These are phyloP conservation scores for Holcopasites calliopsidis DNA, from an alignment of 1,140 invertebrate genomes.

Conservation along the genomic window DNA sequence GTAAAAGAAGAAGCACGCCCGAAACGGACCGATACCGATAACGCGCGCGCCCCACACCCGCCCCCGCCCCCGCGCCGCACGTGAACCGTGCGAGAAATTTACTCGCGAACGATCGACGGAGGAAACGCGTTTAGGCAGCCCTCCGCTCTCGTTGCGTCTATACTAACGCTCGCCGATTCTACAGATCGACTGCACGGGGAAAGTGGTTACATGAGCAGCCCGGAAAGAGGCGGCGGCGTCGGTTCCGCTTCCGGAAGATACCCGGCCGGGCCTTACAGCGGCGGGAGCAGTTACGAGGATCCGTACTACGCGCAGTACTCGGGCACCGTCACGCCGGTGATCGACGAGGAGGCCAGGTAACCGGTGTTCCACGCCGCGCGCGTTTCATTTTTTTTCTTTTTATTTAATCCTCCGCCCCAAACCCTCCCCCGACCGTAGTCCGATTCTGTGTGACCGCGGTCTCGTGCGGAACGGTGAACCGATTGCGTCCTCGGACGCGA, in stretches of 20 bases:
- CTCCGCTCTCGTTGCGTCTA: neutral
- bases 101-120: no score
- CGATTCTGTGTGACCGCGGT: neutral
- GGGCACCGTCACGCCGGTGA: slow-evolving; percentile 90
- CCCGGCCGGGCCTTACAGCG: slow-evolving; percentile 77
- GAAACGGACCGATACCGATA: no score
- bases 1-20: no score
- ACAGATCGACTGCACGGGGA: slow-evolving; percentile 83
- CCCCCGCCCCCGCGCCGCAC: no score
- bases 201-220: slow-evolving; percentile 91
- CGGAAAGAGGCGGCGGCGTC: slow-evolving; percentile 84
- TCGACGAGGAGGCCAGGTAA: slow-evolving; percentile 94
- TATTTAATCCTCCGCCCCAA: no score
- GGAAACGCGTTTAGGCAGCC: no score
- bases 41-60: no score
- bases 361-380: slow-evolving; percentile 18
- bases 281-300: slow-evolving; percentile 87
- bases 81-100: no score
- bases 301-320: slow-evolving; percentile 92
- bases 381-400: neutral
- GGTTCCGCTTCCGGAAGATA: slow-evolving; percentile 73
- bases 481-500: neutral
- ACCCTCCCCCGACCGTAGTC: no score
- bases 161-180: slow-evolving; percentile 23
- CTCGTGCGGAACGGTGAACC: neutral